A percentile compares a stretch with the other conserved stretches of the same genome.
These are phyloP conservation scores for Rugalucina vietnamica DNA, from an alignment of 2,888 invertebrate genomes.

Conservation along the genomic window DNA sequence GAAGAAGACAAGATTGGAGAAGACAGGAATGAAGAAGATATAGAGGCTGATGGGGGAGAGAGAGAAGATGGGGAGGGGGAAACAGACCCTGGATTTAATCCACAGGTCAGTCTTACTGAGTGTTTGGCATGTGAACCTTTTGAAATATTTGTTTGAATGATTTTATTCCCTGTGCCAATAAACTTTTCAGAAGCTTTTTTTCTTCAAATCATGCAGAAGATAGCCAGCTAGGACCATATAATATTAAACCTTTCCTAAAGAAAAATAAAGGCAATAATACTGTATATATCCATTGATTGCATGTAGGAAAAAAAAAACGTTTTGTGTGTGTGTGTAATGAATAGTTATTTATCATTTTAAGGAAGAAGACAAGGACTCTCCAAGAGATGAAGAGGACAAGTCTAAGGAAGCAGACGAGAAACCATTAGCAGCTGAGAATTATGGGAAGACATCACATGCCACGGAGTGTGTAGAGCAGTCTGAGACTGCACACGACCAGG, in stretches of 20 bases:
- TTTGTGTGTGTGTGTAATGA: too few species aligned
- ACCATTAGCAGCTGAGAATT: slow-evolving; percentile 66
- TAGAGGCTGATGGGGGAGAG: slow-evolving; percentile 30
- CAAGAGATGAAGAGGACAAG: slow-evolving; percentile 85
- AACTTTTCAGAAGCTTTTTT: neutral
- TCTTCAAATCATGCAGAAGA: neutral
- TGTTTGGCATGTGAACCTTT: neutral
- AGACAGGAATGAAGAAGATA: neutral
- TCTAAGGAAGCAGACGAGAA: slow-evolving; percentile 82
- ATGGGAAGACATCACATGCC: slow-evolving; percentile 75
- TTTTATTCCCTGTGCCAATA: neutral
- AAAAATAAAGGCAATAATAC: too few species aligned
- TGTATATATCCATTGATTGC: too few species aligned
- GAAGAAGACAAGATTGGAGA: slow-evolving; percentile 21
- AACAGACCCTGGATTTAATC: slow-evolving; percentile 59
- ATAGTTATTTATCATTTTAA: too few species aligned
- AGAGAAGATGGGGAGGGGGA: slow-evolving; percentile 58
- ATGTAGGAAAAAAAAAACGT: too few species aligned
- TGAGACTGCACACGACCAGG: slow-evolving; percentile 74
- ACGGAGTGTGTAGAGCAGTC: slow-evolving; percentile 70
- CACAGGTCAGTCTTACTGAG: slow-evolving; percentile 47
- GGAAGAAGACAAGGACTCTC: slow-evolving; percentile 35
- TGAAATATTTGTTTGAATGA: neutral
- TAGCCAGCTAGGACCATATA: too few species aligned
- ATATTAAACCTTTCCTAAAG: too few species aligned